Evolutionary conservation across 2,113 vertebrate genomes (phyloP).

Genomic region (Chaetura pelagica): DNA sequence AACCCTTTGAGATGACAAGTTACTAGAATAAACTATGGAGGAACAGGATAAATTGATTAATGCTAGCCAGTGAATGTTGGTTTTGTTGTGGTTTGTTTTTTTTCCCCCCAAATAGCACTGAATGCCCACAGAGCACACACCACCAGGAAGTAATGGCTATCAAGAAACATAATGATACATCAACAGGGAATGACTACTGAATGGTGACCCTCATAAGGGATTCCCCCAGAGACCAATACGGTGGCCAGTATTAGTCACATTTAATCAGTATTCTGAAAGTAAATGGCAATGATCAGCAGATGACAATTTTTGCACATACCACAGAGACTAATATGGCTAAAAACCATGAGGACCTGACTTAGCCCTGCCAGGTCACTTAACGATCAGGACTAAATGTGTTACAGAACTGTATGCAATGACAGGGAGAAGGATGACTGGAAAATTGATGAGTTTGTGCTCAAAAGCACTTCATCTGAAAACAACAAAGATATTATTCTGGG

Average conservation of each 20-base stretch:
- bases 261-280: background rate
- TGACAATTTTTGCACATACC: background rate
- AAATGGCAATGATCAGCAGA: background rate
- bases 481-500: background rate
- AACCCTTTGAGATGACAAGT: background rate
- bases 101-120: background rate
- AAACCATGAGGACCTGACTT: background rate
- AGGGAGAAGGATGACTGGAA: background rate
- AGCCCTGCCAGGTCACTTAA: background rate
- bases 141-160: background rate
- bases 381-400: background rate
- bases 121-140: background rate
- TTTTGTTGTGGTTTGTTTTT: background rate
- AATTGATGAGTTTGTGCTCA: background rate
- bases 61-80: background rate
- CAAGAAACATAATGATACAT: background rate
- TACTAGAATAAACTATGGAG: background rate
- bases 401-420: background rate
- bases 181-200: background rate
- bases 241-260: background rate
- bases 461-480: background rate
- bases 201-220: background rate
- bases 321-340: background rate
- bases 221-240: background rate
- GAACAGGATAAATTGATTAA: background rate